phyloP scores from a whole-genome alignment of 2,888 invertebrate genomes.

The Drosophila limbata region DNA sequence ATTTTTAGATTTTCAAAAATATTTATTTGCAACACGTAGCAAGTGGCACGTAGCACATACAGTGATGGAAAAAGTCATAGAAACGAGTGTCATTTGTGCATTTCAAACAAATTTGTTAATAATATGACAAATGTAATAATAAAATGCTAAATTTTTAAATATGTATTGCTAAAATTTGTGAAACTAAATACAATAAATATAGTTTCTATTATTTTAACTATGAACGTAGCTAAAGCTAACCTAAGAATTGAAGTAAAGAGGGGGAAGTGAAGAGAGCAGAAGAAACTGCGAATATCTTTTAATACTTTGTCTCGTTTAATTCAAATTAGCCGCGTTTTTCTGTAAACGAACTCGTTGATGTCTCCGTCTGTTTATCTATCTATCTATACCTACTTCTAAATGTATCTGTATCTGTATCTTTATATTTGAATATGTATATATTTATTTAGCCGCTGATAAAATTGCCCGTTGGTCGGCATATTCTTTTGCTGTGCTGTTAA shows the following conservation, averaged over 20 bases:
- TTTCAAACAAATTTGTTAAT: too few species aligned
- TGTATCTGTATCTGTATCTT: constrained; percentile 4
- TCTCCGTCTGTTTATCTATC: constrained; percentile 41
- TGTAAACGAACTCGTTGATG: constrained; percentile 51
- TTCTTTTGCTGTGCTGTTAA: constrained; percentile 34
- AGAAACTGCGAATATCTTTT: neutral
- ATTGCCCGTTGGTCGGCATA: constrained; percentile 22
- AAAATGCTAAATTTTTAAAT: too few species aligned
- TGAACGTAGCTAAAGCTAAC: constrained; percentile 1
- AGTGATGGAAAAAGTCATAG: too few species aligned
- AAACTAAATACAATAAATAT: too few species aligned
- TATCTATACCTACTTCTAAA: neutral
- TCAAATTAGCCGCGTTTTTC: constrained; percentile 54
- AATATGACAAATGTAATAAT: too few species aligned
- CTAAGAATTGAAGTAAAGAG: neutral
- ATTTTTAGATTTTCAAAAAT: constrained; percentile 57
- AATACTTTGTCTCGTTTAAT: constrained; percentile 35
- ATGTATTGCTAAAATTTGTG: too few species aligned
- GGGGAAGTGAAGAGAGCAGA: neutral
- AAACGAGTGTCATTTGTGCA: too few species aligned
- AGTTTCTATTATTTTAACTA: too few species aligned
- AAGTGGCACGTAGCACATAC: constrained; percentile 15
- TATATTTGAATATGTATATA: constrained; percentile 3
- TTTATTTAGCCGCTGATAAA: constrained; percentile 29
- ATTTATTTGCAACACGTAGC: constrained; percentile 67